Percentiles rank a stretch among this genome's conserved stretches.
phyloP scores from a whole-genome alignment of 2,113 vertebrate genomes.

The Planiliza haematocheilus region DNA sequence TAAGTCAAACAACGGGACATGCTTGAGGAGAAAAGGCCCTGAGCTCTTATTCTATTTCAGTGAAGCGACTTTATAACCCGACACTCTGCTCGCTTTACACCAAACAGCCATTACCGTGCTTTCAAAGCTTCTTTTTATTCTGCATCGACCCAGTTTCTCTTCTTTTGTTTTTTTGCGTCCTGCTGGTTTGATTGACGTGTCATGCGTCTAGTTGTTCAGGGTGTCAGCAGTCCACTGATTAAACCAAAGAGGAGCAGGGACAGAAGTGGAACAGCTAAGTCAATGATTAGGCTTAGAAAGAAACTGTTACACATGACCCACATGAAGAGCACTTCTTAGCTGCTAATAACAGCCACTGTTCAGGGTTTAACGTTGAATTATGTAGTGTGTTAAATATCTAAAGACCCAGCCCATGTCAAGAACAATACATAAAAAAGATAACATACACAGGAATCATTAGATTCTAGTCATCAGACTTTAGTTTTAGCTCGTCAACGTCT shows the following conservation, averaged over 20 bases:
- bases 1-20: neutral
- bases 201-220: conserved; percentile 30
- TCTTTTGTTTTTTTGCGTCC: neutral
- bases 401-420: too few relatives aligned
- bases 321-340: too few relatives aligned
- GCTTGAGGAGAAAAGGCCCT: neutral
- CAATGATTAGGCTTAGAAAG: conserved; percentile 21
- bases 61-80: neutral
- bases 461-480: too few relatives aligned
- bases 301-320: neutral
- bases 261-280: conserved; percentile 7
- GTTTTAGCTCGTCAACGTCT: too few relatives aligned
- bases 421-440: too few relatives aligned
- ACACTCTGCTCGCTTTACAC: conserved; percentile 31
- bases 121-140: conserved; percentile 9
- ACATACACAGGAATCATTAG: too few relatives aligned
- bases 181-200: conserved; percentile 21
- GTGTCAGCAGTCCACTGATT: conserved; percentile 19
- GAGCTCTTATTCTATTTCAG: conserved; percentile 3
- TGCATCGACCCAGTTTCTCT: neutral
- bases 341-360: too few relatives aligned
- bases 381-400: too few relatives aligned
- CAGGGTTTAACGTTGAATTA: too few relatives aligned
- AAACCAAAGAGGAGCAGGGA: conserved; percentile 7
- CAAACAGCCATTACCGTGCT: neutral